Percentiles rank a stretch among this genome's conserved stretches.
Conservation (phyloP, 2,797 vertebrate species). For the Muscicapa striata region DNA sequence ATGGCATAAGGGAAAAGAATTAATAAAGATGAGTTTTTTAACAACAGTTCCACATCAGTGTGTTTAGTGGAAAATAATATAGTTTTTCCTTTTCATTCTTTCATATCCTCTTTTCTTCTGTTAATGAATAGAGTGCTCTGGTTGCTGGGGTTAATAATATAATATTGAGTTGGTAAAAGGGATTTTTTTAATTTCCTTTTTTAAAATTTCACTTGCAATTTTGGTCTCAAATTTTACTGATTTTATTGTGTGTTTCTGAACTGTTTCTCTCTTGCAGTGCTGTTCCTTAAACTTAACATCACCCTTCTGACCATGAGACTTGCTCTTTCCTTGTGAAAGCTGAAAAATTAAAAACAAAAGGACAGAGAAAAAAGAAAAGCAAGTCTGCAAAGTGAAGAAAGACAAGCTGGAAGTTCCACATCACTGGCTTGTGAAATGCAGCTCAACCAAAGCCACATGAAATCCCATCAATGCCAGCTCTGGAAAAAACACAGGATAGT, state of each 20-base stretch:
- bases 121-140: constrained; percentile 1
- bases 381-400: not conserved
- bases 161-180: not conserved
- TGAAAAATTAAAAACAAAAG: not conserved
- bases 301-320: not conserved
- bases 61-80: not conserved
- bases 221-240: not conserved
- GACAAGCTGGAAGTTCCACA: not conserved
- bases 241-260: constrained; percentile 12
- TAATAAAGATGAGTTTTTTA: not conserved
- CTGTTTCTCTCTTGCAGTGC: not conserved
- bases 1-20: not conserved
- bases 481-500: not conserved
- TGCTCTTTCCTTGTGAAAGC: not conserved
- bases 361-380: not conserved
- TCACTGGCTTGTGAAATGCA: not conserved
- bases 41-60: not conserved
- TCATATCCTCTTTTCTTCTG: not conserved
- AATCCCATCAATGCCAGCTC: not conserved
- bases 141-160: constrained; percentile 27
- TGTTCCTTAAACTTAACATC: not conserved
- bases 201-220: constrained; percentile 12
- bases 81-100: not conserved
- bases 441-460: fast-evolving
- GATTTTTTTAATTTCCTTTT: constrained; percentile 7